phyloP scores from a whole-genome alignment of 2,113 vertebrate genomes.

The Phycodurus eques region DNA sequence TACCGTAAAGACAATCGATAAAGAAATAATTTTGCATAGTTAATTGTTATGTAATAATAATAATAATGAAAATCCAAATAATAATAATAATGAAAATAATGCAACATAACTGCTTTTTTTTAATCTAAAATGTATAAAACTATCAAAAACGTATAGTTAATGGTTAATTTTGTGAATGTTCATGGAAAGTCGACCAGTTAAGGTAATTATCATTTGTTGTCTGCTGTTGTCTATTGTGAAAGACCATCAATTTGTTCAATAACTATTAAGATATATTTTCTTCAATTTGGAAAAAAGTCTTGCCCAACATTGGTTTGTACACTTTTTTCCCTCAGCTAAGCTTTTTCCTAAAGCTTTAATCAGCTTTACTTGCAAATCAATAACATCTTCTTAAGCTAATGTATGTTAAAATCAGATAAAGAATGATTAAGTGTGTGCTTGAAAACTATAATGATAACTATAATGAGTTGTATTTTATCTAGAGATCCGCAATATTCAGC shows the following conservation, averaged over 20 bases:
- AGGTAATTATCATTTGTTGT: not conserved
- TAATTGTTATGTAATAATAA: too few species aligned
- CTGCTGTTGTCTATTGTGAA: too few species aligned
- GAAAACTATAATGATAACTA: not conserved
- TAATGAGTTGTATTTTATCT: slow-evolving; percentile 3
- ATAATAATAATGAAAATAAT: too few species aligned
- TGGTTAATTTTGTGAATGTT: not conserved
- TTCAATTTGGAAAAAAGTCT: too few species aligned
- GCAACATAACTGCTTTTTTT: too few species aligned
- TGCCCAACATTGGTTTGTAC: too few species aligned
- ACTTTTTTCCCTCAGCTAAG: not conserved
- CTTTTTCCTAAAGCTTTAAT: not conserved
- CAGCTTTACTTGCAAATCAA: not conserved
- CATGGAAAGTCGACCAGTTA: not conserved
- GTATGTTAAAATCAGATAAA: slow-evolving; percentile 32
- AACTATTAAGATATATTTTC: not conserved
- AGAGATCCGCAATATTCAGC: slow-evolving; percentile 4
- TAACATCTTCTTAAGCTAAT: slow-evolving; percentile 14
- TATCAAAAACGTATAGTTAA: not conserved
- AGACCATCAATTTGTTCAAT: not conserved
- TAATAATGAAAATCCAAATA: too few species aligned
- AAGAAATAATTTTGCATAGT: too few species aligned
- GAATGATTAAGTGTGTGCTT: slow-evolving; percentile 12
- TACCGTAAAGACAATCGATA: too few species aligned
- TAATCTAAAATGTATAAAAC: not conserved